These are phyloP conservation scores for Agonopterix heracliana DNA, from an alignment of 2,888 invertebrate genomes.

Conservation along the genomic window DNA sequence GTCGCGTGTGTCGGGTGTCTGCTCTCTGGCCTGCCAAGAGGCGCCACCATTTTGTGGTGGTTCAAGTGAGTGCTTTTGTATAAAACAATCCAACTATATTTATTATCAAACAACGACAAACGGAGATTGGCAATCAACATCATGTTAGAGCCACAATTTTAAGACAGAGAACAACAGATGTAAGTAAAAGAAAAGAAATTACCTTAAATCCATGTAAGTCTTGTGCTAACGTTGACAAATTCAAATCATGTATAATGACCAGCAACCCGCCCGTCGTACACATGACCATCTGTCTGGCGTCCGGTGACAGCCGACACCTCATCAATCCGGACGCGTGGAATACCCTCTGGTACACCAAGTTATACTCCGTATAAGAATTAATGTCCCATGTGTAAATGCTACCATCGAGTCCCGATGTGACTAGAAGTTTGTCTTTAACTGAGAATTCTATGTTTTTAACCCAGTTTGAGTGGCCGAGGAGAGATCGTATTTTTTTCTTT, in stretches of 20 bases:
- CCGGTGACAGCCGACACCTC: conserved; percentile 91
- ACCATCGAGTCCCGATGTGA: conserved; percentile 95
- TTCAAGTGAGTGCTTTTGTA: too few species aligned
- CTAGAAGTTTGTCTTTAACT: conserved; percentile 85
- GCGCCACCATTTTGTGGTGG: too few species aligned
- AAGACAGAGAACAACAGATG: too few species aligned
- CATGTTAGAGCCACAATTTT: too few species aligned
- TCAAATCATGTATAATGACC: conserved; percentile 91
- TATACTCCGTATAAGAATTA: conserved; percentile 87
- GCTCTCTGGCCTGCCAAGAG: too few species aligned
- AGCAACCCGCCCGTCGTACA: conserved; percentile 94
- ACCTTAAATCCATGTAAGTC: conserved; percentile 92
- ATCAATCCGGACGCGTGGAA: conserved; percentile 91
- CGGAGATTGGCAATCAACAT: too few species aligned
- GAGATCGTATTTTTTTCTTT: conserved; percentile 83
- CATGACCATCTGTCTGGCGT: conserved; percentile 90
- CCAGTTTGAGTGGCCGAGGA: conserved; percentile 95
- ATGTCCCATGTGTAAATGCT: conserved; percentile 97
- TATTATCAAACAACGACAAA: too few species aligned
- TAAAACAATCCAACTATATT: too few species aligned
- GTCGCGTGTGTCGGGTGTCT: too few species aligned
- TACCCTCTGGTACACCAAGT: conserved; percentile 85
- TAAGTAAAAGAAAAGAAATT: conserved; percentile 7
- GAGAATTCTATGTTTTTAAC: conserved; percentile 97
- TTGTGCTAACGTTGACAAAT: conserved; percentile 84